These are phyloP conservation scores for Cerastoderma edule DNA, from an alignment of 2,888 invertebrate genomes.

Conservation along the genomic window DNA sequence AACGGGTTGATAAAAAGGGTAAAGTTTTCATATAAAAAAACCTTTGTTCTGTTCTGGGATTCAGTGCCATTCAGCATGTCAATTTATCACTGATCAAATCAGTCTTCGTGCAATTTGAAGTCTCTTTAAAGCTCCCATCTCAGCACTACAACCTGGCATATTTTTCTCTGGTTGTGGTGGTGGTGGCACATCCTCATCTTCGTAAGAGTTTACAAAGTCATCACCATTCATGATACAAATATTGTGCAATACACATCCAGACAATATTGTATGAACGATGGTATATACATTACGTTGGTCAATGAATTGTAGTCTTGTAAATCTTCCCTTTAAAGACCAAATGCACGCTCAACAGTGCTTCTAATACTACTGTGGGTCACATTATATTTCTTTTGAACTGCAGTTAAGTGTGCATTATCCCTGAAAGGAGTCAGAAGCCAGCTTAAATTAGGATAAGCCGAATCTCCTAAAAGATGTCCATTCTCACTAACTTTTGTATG, in stretches of 20 bases:
- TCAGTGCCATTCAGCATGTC: no score
- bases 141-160: not conserved
- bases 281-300: conserved; percentile 4
- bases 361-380: conserved; percentile 17
- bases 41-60: no score
- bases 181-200: conserved; percentile 2
- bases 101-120: conserved; percentile 21
- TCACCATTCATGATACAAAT: conserved; percentile 34
- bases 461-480: conserved; percentile 40
- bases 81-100: no score
- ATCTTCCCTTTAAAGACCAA: conserved; percentile 31
- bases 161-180: not conserved
- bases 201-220: not conserved
- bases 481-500: conserved; percentile 11
- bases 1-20: no score
- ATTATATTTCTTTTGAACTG: conserved; percentile 17
- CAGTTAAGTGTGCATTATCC: conserved; percentile 38
- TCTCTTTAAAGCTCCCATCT: conserved; percentile 15
- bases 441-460: conserved; percentile 27
- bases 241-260: conserved; percentile 31
- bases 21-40: no score
- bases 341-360: conserved; percentile 24
- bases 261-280: conserved; percentile 25
- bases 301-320: conserved; percentile 27
- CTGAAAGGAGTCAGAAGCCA: conserved; percentile 36